These are phyloP conservation scores for Muscidifurax raptorellus DNA, from an alignment of 1,140 invertebrate species.

Conservation along the genomic window DNA sequence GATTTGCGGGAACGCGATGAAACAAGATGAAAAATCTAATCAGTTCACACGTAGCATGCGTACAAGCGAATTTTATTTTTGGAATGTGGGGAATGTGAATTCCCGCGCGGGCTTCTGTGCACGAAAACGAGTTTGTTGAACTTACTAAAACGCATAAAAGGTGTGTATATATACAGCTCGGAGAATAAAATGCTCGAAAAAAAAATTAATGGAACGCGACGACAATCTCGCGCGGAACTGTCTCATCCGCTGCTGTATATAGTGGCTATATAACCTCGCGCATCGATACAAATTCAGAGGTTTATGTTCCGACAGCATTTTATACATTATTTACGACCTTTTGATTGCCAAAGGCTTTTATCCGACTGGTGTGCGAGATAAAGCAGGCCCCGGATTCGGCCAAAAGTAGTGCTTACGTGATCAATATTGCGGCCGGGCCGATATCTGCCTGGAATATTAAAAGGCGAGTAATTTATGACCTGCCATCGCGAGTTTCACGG, in stretches of 20 bases:
- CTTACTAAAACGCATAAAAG: slow-evolving; percentile 10
- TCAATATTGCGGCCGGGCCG: slow-evolving; percentile 39
- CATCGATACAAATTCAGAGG: slow-evolving; percentile 34
- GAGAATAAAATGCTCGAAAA: slow-evolving; percentile 21
- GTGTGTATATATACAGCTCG: neutral
- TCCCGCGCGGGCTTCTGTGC: too few species aligned
- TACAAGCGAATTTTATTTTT: too few species aligned
- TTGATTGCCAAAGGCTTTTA: slow-evolving; percentile 53
- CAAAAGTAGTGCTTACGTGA: slow-evolving; percentile 42
- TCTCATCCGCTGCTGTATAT: too few species aligned
- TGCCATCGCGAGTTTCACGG: slow-evolving; percentile 44
- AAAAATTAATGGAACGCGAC: slow-evolving; percentile 42
- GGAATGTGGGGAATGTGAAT: too few species aligned
- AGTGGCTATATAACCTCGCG: neutral
- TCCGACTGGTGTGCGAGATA: slow-evolving; percentile 46
- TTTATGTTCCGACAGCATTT: slow-evolving; percentile 37
- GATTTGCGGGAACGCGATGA: neutral
- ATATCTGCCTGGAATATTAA: slow-evolving; percentile 48
- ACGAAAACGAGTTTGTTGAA: slow-evolving; percentile 43
- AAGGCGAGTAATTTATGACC: slow-evolving; percentile 46
- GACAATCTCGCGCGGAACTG: neutral
- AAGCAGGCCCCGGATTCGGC: slow-evolving; percentile 24
- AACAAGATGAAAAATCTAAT: slow-evolving; percentile 28
- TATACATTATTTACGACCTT: slow-evolving; percentile 47
- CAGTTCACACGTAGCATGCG: too few species aligned